Evolutionary conservation across 2,888 invertebrate genomes (phyloP), one percentile per base, ranked within the genome.

Genomic region (Sphecodes monilicornis): DNA sequence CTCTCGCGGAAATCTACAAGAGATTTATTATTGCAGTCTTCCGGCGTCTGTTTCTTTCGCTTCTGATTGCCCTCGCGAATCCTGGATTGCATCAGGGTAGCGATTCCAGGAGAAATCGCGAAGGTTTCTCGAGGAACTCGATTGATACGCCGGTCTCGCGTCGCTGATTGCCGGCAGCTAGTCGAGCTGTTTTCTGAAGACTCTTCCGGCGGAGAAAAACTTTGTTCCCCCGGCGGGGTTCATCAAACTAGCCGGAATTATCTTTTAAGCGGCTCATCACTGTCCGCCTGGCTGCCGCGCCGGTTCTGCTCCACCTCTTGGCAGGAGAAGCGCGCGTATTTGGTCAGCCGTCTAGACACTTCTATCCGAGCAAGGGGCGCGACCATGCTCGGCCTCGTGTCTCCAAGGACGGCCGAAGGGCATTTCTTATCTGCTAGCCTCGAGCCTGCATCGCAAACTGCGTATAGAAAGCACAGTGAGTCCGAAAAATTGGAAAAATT

Each of bases 291-390:
- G 64, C 78, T 76, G 80, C 73, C 77, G 73, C 78, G 80, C 66
- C 74, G 69, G 76, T 75, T 76, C 73, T 43, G 78, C 78, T 78
- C 73, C 73, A 71, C 73, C 81, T 81, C 86, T 79, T 84, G 73
- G 36, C 82, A 86, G 86, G 77, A 82, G 86, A 86, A 80, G 71
- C 77, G 85, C 81, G 83, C 74, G 86, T 93, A 90, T 93, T 93
- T 93, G 92, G 91, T 92, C 92, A 91, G 93, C 91, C 93, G 93
- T 93, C 93, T 93, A 93, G 93, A 93, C 93, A 86, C 89, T 91
- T 84, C 91, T 90, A 91, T 92, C 91, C 90, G 88, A 74, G 69
- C 81, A 82, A 74, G 86, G 80, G 79, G 73, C 79, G 78, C 54
- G 39, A 60, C 83, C 32, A 64, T 32, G 18, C 43, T 10, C 66